Conservation (phyloP, 2,113 vertebrate species). For the Eidolon helvum region DNA sequence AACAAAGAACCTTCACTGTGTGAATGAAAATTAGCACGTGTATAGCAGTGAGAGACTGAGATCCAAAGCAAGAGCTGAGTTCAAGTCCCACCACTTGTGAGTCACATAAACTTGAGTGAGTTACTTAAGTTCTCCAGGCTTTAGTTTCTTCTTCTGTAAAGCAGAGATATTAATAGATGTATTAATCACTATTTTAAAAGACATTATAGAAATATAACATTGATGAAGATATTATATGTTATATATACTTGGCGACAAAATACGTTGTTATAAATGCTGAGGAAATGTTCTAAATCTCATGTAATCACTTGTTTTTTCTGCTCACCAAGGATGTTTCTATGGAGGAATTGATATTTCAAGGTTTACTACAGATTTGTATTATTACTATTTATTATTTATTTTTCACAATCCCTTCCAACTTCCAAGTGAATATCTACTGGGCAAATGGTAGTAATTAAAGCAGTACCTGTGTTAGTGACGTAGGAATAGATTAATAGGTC, state of each 20-base stretch:
- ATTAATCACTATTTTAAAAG: background rate
- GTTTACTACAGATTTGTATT: background rate
- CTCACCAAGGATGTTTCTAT: background rate
- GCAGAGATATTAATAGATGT: background rate
- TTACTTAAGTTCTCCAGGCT: background rate
- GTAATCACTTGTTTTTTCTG: background rate
- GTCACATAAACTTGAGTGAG: background rate
- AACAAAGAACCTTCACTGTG: background rate
- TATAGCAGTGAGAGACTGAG: background rate
- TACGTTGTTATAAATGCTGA: background rate
- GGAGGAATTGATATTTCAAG: background rate
- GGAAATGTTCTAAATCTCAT: background rate
- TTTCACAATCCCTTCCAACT: background rate
- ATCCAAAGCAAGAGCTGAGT: background rate
- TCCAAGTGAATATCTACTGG: background rate
- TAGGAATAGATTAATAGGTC: background rate
- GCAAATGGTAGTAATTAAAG: background rate
- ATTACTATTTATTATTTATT: background rate
- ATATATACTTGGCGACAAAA: background rate
- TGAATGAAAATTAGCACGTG: background rate
- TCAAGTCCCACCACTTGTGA: background rate
- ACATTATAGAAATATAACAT: background rate
- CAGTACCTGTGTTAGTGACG: background rate
- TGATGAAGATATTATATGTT: background rate
- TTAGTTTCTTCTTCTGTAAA: background rate